Conservation (phyloP, 2,797 vertebrate species). For the Danio albolineatus region DNA sequence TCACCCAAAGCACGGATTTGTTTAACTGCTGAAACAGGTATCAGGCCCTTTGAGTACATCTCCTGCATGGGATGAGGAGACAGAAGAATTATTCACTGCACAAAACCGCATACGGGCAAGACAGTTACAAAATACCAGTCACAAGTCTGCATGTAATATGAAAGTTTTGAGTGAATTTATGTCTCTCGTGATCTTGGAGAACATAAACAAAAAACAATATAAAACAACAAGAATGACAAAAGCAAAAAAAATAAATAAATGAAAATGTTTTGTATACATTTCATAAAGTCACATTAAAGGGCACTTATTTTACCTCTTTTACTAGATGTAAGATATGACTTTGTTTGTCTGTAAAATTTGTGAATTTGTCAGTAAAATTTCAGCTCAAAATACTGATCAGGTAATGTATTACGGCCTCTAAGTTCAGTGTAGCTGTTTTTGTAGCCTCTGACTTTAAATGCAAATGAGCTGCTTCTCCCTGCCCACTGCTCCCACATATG, state of each 20-base stretch:
- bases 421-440: too few relatives aligned
- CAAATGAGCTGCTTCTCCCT: too few relatives aligned
- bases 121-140: neutral
- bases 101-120: conserved; percentile 1
- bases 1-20: conserved; percentile 86
- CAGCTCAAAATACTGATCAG: too few relatives aligned
- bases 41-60: conserved; percentile 95
- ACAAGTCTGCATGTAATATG: neutral
- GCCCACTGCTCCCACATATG: too few relatives aligned
- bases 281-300: too few relatives aligned
- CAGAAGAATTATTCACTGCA: conserved; percentile 6
- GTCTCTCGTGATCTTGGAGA: neutral
- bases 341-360: too few relatives aligned
- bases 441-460: too few relatives aligned
- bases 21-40: conserved; percentile 84
- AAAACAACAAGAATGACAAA: neutral
- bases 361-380: too few relatives aligned
- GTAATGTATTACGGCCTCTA: too few relatives aligned
- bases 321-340: too few relatives aligned
- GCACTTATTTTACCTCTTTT: too few relatives aligned
- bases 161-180: neutral
- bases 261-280: too few relatives aligned
- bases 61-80: conserved; percentile 78
- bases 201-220: neutral
- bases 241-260: neutral